Base-by-base conservation (phyloP, 2,888 invertebrate species). In the Apamea sordens region DNA sequence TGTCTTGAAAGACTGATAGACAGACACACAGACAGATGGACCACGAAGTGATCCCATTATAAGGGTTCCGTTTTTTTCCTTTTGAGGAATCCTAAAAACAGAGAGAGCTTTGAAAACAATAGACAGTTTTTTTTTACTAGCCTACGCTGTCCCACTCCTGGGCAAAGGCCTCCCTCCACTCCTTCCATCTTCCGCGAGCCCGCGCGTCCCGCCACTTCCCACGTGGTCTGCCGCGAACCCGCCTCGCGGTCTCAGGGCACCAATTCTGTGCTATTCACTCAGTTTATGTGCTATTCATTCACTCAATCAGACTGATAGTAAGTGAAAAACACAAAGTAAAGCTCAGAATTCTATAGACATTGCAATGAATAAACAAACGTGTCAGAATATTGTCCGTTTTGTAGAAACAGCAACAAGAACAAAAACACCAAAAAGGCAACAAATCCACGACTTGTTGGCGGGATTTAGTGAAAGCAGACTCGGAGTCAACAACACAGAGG, bases 381-480 rank as follows among this genome's bases (percentile, higher is more conserved):
- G 50, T 80, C 68, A 50, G 13, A 61, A 69, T n/a, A n/a, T 28
- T 69, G 24, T 44, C 15, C 1, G 13, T 70, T 65, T 53, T 47
- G 6, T 21, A 36, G 32, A 32, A 44, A 7, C 21, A 59, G 32
- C 15, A 61, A 80, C 18, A 61, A 2, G 21, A 61, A 71, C 18
- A n/a, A 28, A 71, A 59, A 64, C 32, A 59, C 41, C 73, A 36
- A 61, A 74, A 76, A 50, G 67, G 56, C 67, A 73, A 69, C 36
- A 74, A 69, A 83, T 65, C 63, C 47, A 44, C 32, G 72, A 47
- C 44, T 53, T 47, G 73, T 75, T 77, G 74, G 21, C 65, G 44
- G 65, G 74, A 74, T 64, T 72, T 69, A 18, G 74, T 70, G 68
- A 69, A 77, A 75, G 59, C 65, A 73, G 80, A 83, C 73, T 70